Evolutionary conservation across 2,797 vertebrate genomes (phyloP), one percentile per base, ranked within the genome.

Genomic region (Tapirus indicus): DNA sequence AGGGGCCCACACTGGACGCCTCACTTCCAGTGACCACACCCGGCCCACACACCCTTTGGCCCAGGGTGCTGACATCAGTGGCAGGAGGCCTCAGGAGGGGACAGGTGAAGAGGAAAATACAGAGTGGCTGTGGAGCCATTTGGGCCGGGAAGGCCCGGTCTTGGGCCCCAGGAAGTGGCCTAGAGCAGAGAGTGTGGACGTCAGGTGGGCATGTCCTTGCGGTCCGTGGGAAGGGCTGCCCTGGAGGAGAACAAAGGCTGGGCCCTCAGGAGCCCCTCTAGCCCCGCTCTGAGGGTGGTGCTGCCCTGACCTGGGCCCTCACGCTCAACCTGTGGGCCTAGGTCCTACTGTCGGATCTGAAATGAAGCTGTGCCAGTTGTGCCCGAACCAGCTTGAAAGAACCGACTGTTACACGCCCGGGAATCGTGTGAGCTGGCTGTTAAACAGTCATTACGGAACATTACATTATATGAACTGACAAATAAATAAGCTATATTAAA

Each of bases 201-300:
- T 41, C 41, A 7, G 66, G 0, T 0, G 18, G 69, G 12, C 0
- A 9, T 1, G 16, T 58, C 54, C 54, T 35, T 27, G 54, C 1
- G 13, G 52, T 35, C 49, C 7, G 5, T 38, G 54, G n/a, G 77
- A 41, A 6, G 25, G 5, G 38, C 20, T 71, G 85, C 4, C 23
- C 35, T 7, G 4, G 12, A 16, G 21, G 38, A 74, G 29, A 12
- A 52, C 16, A 5, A 8, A 18, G 20, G 58, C 44, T 18, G 41
- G 60, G 32, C 16, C 29, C 64, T 32, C 13, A 21, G 56, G 21
- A 56, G 56, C 56, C 20, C 14, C 62, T 25, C 58, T 25, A 23
- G 47, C 21, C 58, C 58, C 58, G 0, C 7, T 3, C 23, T 60
- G 58, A 32, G 62, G 12, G 29, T 16, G 29, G 29, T 47, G 38